These are phyloP conservation scores for Sinosuthora webbiana DNA, from an alignment of 2,113 vertebrate genomes.

Conservation along the genomic window DNA sequence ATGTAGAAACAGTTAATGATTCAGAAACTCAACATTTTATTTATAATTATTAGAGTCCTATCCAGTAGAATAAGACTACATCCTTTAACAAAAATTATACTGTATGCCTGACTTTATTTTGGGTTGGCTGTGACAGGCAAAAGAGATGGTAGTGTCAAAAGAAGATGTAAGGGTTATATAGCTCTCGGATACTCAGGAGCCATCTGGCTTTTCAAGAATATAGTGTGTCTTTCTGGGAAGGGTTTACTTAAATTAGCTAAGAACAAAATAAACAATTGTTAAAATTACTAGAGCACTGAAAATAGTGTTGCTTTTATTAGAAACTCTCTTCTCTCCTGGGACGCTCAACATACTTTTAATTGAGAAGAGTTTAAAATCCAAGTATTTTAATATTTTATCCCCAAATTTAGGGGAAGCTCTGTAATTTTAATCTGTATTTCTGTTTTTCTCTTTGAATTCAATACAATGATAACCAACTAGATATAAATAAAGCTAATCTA, in stretches of 20 bases:
- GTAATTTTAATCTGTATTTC: neutral
- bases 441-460: neutral
- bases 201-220: neutral
- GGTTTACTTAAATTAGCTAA: neutral
- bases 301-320: neutral
- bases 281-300: neutral
- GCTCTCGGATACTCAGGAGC: neutral
- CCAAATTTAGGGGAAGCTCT: neutral
- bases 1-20: neutral
- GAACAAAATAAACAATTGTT: neutral
- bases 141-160: neutral
- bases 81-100: neutral
- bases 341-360: neutral
- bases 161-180: neutral
- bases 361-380: neutral
- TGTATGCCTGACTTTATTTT: neutral
- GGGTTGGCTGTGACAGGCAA: neutral
- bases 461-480: neutral
- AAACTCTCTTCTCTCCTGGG: neutral
- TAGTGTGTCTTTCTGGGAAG: neutral
- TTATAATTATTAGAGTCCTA: neutral
- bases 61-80: neutral
- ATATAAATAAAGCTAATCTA: neutral
- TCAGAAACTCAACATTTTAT: neutral
- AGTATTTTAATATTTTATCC: neutral